Conservation (phyloP, 2,888 invertebrate species). For the Apamea epomidion region DNA sequence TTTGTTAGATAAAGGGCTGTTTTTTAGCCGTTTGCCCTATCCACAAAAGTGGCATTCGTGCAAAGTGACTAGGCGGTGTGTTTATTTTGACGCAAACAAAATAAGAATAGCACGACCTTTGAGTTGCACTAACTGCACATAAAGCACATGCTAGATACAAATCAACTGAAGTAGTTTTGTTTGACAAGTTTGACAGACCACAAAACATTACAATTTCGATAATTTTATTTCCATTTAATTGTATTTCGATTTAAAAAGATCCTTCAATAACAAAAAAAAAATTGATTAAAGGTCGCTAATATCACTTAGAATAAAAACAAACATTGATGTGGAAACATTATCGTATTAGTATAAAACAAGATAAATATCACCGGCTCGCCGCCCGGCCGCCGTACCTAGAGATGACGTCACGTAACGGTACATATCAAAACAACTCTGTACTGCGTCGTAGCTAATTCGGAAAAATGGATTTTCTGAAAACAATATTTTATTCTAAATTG, state of each 20-base stretch:
- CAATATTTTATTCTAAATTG: background rate
- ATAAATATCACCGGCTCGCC: constrained; percentile 32
- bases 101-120: constrained; percentile 12
- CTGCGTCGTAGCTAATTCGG: constrained; percentile 30
- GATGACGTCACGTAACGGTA: constrained; percentile 68
- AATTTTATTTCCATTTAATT: background rate
- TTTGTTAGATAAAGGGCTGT: background rate
- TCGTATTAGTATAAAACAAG: constrained; percentile 26
- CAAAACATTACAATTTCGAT: background rate
- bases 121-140: background rate
- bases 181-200: background rate
- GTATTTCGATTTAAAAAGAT: background rate
- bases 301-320: background rate
- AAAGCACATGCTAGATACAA: background rate
- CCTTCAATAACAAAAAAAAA: background rate
- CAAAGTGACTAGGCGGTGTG: constrained; percentile 19
- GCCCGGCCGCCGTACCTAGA: constrained; percentile 2
- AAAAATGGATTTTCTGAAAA: constrained; percentile 2
- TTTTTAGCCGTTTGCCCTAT: background rate
- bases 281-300: background rate
- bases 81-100: background rate
- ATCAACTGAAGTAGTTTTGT: background rate
- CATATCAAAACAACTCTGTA: constrained; percentile 42
- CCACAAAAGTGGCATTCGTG: background rate
- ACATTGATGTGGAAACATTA: constrained; percentile 22